phyloP scores from a whole-genome alignment of 1,140 invertebrate genomes.

The Tetragnatha versicolor region DNA sequence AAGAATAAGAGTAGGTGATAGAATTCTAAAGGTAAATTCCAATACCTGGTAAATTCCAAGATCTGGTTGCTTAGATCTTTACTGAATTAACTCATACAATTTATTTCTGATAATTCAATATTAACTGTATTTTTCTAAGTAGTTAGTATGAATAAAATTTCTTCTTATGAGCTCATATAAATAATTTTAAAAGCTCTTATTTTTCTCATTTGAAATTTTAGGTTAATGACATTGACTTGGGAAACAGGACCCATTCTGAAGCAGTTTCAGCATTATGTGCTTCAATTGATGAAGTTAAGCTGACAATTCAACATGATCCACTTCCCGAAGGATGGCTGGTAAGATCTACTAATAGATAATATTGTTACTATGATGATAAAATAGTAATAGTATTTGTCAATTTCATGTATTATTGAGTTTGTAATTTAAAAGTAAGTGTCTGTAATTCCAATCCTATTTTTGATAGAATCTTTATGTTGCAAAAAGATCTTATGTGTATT shows the following conservation, averaged over 20 bases:
- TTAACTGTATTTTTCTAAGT: slow-evolving; percentile 66
- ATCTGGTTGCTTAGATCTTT: neutral
- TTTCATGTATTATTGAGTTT: too few relatives aligned
- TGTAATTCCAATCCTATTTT: too few relatives aligned
- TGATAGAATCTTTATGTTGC: too few relatives aligned
- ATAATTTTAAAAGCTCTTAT: neutral
- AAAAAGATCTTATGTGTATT: too few relatives aligned
- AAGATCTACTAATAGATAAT: too few relatives aligned
- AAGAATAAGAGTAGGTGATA: slow-evolving; percentile 92
- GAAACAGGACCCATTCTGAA: slow-evolving; percentile 87
- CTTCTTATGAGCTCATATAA: neutral
- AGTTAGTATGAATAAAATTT: neutral
- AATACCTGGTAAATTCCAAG: neutral
- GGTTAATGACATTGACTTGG: slow-evolving; percentile 87
- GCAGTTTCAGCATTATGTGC: slow-evolving; percentile 90
- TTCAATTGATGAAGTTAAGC: slow-evolving; percentile 80
- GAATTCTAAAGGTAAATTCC: slow-evolving; percentile 79
- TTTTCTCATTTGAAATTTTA: neutral
- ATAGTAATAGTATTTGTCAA: too few relatives aligned
- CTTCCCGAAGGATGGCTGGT: slow-evolving; percentile 92
- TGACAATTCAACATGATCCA: slow-evolving; percentile 94
- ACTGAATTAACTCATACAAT: slow-evolving; percentile 47
- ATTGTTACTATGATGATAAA: too few relatives aligned
- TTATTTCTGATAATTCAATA: slow-evolving; percentile 90
- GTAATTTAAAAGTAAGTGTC: too few relatives aligned